These are phyloP conservation scores for Neuroterus valhalla DNA, from an alignment of 1,140 invertebrate species.

Conservation along the genomic window DNA sequence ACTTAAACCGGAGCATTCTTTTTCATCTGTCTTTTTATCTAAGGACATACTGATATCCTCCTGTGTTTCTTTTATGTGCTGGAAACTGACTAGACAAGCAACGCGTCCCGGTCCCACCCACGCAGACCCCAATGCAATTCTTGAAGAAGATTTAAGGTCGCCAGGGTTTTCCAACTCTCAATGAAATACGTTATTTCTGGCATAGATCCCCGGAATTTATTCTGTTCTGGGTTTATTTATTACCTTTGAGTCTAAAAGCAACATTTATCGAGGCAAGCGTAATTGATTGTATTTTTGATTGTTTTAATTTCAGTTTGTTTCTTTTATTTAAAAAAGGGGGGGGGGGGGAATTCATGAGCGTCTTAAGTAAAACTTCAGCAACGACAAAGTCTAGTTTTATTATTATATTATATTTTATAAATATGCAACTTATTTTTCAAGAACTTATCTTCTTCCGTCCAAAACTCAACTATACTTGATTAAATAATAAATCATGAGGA, in stretches of 20 bases:
- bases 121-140: background rate
- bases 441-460: no score
- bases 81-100: background rate
- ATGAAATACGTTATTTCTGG: conserved; percentile 14
- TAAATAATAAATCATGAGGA: no score
- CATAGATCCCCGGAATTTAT: background rate
- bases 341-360: no score
- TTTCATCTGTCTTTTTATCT: background rate
- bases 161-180: background rate
- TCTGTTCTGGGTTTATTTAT: background rate
- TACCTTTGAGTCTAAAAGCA: background rate
- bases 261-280: background rate
- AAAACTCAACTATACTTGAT: no score
- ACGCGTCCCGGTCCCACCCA: background rate
- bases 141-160: conserved; percentile 3
- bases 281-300: background rate
- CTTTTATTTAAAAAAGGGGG: no score
- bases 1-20: background rate
- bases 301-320: no score
- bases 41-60: background rate
- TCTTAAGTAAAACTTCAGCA: no score
- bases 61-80: background rate
- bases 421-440: no score
- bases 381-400: no score
- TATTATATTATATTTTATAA: no score